Percentiles rank a stretch among this genome's conserved stretches.
These are phyloP conservation scores for Micromussa lordhowensis DNA, from an alignment of 92 coral and sea anemone genomes.

Conservation along the genomic window DNA sequence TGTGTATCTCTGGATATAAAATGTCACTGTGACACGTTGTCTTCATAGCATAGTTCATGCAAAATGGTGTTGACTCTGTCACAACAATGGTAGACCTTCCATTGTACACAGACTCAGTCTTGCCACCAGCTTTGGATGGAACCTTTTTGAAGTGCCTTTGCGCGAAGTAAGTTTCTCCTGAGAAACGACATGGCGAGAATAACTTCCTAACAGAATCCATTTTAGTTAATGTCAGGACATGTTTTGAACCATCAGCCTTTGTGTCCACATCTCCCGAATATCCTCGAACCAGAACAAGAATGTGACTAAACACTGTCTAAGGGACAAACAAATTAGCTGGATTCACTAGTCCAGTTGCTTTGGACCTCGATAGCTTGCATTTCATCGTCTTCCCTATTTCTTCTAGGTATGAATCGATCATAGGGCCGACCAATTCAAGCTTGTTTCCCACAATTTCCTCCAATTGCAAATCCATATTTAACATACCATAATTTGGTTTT, in stretches of 20 bases:
- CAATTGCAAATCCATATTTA: slow-evolving; percentile 60
- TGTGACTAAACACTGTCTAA: slow-evolving; percentile 65
- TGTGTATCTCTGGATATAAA: slow-evolving; percentile 69
- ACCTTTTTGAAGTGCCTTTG: slow-evolving; percentile 65
- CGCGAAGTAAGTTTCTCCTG: slow-evolving; percentile 61
- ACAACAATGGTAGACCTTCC: slow-evolving; percentile 69
- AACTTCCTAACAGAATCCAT: slow-evolving; percentile 65
- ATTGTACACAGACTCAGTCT: slow-evolving; percentile 49
- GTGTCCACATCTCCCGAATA: slow-evolving; percentile 57
- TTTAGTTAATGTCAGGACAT: slow-evolving; percentile 50
- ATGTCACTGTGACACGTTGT: slow-evolving; percentile 54
- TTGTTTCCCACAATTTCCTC: slow-evolving; percentile 75
- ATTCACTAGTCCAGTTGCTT: slow-evolving; percentile 70
- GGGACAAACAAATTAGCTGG: slow-evolving; percentile 68
- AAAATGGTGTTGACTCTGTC: slow-evolving; percentile 65
- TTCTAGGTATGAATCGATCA: slow-evolving; percentile 64
- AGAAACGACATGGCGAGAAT: slow-evolving; percentile 65
- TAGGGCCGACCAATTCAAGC: slow-evolving; percentile 75
- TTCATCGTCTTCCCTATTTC: slow-evolving; percentile 65
- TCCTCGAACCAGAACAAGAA: slow-evolving; percentile 46
- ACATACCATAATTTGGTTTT: slow-evolving; percentile 69
- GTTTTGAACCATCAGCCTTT: slow-evolving; percentile 40
- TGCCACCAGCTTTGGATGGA: slow-evolving; percentile 60
- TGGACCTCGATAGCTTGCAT: slow-evolving; percentile 61
- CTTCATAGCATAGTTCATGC: slow-evolving; percentile 70